Evolutionary conservation across 2,888 invertebrate genomes (phyloP), one percentile per base, ranked within the genome.

Genomic region (Yponomeuta cagnagella): DNA sequence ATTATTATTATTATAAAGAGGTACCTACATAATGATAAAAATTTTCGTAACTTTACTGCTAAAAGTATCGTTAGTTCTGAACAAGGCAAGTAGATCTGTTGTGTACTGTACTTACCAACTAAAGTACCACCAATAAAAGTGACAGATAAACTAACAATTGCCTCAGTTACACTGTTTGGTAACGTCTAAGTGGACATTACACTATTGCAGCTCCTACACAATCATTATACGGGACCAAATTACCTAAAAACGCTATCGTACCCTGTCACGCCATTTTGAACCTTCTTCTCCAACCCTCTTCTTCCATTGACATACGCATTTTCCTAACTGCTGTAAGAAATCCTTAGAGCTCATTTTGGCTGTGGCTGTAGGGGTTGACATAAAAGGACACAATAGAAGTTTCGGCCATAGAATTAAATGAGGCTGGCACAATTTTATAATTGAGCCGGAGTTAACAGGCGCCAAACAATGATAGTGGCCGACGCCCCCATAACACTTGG

Each of bases 381-480:
- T 58, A 58, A 58, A 58, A 58, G 15, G 23, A 68, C 31, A 69
- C 52, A 69, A 69, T 69, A 31, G 31, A 9, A 37, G 68, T 78
- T 77, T 77, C 78, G 76, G 69, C 70, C 71, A 70, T 70, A 75
- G 77, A 76, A 81, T 77, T 76, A 75, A 73, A 74, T 74, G 72
- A 73, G 74, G 77, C 77, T 65, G 72, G 74, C 15, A 73, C 76
- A 76, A 76, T 78, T 75, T 66, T 75, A 74, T 76, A 76, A 76
- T 75, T 75, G 75, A 23, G 75, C 72, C 75, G 74, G 74, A 76
- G 72, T 76, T 77, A 74, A 73, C 73, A 76, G 75, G 78, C 78
- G 79, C 75, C 78, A 77, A 80, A 82, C 79, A 81, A 80, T 75
- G 73, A 72, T 52, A 73, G n/a, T 63, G 66, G 48, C 70, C 70